Percentiles rank a stretch among this genome's conserved stretches.
These are phyloP conservation scores for Crotophaga sulcirostris DNA, from an alignment of 2,113 vertebrate genomes.

Conservation along the genomic window DNA sequence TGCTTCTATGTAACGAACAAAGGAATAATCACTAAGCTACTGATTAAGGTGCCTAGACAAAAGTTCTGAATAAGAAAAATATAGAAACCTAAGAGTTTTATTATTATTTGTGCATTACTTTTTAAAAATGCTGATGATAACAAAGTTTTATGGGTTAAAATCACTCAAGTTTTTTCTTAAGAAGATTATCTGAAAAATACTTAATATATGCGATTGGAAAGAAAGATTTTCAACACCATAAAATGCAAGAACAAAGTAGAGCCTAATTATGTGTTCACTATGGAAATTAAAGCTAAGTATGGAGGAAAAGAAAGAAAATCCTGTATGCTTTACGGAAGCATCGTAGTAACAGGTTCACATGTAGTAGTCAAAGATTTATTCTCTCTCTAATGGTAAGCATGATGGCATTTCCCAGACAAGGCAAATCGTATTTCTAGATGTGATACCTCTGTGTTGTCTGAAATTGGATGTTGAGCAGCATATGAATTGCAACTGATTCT, in stretches of 20 bases:
- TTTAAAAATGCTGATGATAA: background rate
- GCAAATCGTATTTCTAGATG: background rate
- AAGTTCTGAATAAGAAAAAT: background rate
- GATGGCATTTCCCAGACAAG: background rate
- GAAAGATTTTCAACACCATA: background rate
- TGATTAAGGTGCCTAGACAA: background rate
- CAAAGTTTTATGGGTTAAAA: background rate
- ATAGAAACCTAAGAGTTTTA: background rate
- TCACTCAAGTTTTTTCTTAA: background rate
- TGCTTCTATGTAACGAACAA: background rate
- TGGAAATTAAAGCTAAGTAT: background rate
- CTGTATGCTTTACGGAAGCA: background rate
- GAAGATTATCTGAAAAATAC: background rate
- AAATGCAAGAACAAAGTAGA: background rate
- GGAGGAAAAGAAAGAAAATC: background rate
- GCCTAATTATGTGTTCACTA: background rate
- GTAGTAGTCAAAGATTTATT: background rate
- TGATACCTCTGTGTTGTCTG: background rate
- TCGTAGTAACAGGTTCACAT: background rate
- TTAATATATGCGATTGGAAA: background rate
- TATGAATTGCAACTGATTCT: background rate
- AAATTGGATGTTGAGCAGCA: background rate
- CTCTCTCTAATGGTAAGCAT: background rate
- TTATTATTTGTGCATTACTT: background rate
- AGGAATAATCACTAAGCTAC: background rate